Base-by-base conservation (phyloP, 2,888 invertebrate genomes). In the Synanthedon andrenaeformis region DNA sequence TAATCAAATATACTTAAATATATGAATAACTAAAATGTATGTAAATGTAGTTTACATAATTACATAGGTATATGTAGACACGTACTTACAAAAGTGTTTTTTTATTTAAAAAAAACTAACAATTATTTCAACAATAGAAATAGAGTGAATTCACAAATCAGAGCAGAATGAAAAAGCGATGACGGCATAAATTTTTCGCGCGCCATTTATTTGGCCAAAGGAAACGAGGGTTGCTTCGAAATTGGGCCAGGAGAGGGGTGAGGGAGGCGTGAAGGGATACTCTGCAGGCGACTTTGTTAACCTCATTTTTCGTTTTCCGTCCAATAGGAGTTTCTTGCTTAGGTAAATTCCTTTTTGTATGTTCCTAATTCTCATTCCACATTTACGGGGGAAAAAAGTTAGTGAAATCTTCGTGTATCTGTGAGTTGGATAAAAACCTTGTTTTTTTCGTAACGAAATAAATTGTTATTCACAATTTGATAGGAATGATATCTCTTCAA, bases 171-270 rank as follows among this genome's bases (percentile, higher is more conserved):
- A 61, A 64, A 60, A 69, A 74, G 67, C 66, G 67, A 68, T 66
- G 70, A 68, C 66, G 63, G 66, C 74, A 82, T 84, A 78, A 79
- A 84, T 84, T 82, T 74, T 77, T 74, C 77, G 70, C 68, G 76
- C 72, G 64, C 79, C 81, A 82, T 85, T 85, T 83, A 80, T 81
- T 83, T 77, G 72, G 71, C 73, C 75, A 70, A 78, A 71, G 67
- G 69, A 51, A 65, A 69, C 64, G 71, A 70, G 73, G 68, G 69
- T 64, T 65, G 62, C 61, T 53, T 56, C 57, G 67, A 67, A 72
- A 70, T 67, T 71, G 65, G 72, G 74, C 65, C 71, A 70, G 67
- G 60, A 57, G 64, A 66, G 64, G 65, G 59, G 59, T 59, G 65
- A 35, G 10, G 10, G 35, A 35, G 35, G 35, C 35, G 35, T 35